These are phyloP conservation scores for Xestia xanthographa DNA, from an alignment of 2,888 invertebrate genomes.

Conservation along the genomic window DNA sequence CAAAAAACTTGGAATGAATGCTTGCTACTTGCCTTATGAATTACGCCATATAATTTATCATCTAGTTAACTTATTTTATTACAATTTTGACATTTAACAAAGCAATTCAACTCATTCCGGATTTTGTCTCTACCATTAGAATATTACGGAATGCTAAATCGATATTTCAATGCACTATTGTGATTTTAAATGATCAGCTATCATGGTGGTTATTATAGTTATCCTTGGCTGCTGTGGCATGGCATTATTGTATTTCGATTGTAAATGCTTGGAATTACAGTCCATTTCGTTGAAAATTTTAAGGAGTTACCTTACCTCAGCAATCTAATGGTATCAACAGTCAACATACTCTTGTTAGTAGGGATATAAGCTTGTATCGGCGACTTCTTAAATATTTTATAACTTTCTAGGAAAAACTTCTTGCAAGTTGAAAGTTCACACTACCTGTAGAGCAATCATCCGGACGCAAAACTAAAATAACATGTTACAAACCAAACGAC, in stretches of 20 bases:
- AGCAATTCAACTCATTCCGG: not conserved
- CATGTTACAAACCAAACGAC: no score
- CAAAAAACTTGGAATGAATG: no score
- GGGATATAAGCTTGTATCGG: not conserved
- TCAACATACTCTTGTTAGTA: not conserved
- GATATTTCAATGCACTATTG: conserved; percentile 39
- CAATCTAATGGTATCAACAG: not conserved
- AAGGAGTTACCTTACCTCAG: not conserved
- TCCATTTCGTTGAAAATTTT: not conserved
- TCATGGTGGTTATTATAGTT: conserved; percentile 15
- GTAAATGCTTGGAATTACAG: conserved; percentile 20
- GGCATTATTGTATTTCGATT: conserved; percentile 14
- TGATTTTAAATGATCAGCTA: conserved; percentile 26
- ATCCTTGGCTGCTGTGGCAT: conserved; percentile 7
- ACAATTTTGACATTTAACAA: not conserved
- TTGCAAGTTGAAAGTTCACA: not conserved
- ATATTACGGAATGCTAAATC: conserved; percentile 27
- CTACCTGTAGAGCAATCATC: no score
- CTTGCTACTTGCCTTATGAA: no score
- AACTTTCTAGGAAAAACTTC: not conserved
- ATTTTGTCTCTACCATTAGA: conserved; percentile 9
- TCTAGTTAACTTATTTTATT: no score
- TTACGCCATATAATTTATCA: no score
- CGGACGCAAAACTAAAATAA: no score
- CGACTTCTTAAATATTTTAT: not conserved